phyloP scores from a whole-genome alignment of 2,888 invertebrate genomes.

The Cerastoderma edule region DNA sequence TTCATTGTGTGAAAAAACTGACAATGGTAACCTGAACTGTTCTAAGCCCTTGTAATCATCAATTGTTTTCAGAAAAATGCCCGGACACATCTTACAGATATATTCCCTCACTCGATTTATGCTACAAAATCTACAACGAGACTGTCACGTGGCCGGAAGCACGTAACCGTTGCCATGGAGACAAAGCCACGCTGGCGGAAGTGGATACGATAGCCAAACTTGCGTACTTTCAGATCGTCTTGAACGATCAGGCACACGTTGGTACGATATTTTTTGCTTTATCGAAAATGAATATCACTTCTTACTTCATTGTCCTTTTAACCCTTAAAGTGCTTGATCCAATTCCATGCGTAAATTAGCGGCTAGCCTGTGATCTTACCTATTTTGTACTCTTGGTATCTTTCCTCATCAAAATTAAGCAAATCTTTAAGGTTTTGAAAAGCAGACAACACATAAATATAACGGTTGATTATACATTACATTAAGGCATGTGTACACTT shows the following conservation, averaged over 20 bases:
- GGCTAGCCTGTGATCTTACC: neutral
- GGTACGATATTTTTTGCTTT: neutral
- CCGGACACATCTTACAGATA: constrained; percentile 33
- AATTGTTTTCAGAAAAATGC: constrained; percentile 29
- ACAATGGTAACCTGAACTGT: too few relatives aligned
- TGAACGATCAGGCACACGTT: neutral
- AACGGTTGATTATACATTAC: too few relatives aligned
- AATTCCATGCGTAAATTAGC: too few relatives aligned
- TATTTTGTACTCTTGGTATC: neutral
- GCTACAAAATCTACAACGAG: constrained; percentile 32
- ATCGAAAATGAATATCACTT: neutral
- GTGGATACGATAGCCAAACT: constrained; percentile 8
- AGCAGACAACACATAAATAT: too few relatives aligned
- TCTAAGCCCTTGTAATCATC: too few relatives aligned
- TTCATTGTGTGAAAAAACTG: too few relatives aligned
- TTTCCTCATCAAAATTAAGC: neutral
- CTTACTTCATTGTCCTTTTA: neutral
- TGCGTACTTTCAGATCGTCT: constrained; percentile 21
- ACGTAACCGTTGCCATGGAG: constrained; percentile 11
- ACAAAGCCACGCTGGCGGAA: constrained; percentile 31
- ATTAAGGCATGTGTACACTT: too few relatives aligned
- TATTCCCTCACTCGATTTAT: constrained; percentile 31
- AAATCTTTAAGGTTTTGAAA: neutral
- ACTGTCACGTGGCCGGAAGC: constrained; percentile 33
- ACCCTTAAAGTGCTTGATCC: neutral